phyloP scores from a whole-genome alignment of 2,888 invertebrate species.

The Amiota minor region DNA sequence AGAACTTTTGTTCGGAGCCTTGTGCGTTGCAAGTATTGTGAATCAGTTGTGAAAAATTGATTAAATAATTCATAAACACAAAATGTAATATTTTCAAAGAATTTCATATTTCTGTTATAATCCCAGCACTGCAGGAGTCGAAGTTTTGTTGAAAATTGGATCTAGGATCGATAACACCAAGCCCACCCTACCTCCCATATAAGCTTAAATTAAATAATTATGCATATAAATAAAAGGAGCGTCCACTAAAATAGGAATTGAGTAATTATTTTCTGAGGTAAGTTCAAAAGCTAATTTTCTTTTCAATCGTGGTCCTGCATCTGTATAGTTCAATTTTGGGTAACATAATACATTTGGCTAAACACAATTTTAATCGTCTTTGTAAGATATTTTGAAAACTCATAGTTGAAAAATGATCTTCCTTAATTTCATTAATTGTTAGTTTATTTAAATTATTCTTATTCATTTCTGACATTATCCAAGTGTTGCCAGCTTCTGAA shows the following conservation, averaged over 20 bases:
- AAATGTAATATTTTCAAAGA: too few species aligned
- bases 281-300: neutral
- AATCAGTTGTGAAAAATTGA: too few species aligned
- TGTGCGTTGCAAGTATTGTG: too few species aligned
- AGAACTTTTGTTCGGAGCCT: too few species aligned
- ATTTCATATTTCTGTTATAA: too few species aligned
- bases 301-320: neutral
- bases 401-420: neutral
- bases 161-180: too few species aligned
- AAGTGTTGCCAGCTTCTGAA: constrained; percentile 3
- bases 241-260: neutral
- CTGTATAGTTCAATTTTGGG: neutral
- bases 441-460: neutral
- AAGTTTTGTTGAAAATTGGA: too few species aligned
- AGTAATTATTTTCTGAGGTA: neutral
- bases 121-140: too few species aligned
- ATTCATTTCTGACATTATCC: neutral
- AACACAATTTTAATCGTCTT: neutral
- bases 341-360: neutral
- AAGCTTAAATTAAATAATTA: too few species aligned
- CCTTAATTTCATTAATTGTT: neutral
- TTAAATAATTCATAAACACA: too few species aligned
- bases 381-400: neutral
- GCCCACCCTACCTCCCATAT: too few species aligned
- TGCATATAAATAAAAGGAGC: neutral